These are phyloP conservation scores for Cercopithecus neglectus DNA, from an alignment of 2,797 vertebrate genomes.

Conservation along the genomic window DNA sequence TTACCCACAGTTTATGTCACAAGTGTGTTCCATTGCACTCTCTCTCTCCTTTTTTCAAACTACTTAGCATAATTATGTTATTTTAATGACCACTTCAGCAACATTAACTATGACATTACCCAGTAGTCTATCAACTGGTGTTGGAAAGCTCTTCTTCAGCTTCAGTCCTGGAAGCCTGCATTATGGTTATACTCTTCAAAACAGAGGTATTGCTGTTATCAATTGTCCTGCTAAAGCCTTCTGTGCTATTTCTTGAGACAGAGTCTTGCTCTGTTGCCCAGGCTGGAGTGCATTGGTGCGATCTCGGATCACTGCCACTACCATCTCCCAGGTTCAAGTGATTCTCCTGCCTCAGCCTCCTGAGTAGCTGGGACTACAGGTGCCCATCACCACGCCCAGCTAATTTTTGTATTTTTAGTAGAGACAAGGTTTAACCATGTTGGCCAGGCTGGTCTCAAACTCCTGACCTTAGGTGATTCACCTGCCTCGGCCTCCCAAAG, in stretches of 20 bases:
- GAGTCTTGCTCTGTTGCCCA: no score
- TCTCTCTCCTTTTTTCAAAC: not conserved
- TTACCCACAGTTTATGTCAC: constrained; percentile 5
- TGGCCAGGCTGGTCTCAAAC: no score
- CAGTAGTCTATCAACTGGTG: not conserved
- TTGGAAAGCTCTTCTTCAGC: constrained; percentile 8
- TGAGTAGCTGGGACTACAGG: no score
- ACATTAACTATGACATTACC: not conserved
- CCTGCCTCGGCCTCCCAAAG: no score
- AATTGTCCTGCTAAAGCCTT: not conserved
- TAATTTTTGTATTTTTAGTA: no score
- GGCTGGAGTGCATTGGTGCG: no score
- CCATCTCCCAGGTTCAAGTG: no score
- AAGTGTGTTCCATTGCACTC: not conserved
- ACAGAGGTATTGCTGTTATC: not conserved
- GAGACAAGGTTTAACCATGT: no score
- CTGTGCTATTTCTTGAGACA: not conserved
- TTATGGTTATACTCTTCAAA: not conserved
- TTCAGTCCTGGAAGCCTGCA: not conserved
- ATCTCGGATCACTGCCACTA: no score
- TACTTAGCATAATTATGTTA: constrained; percentile 45
- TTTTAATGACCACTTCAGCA: constrained; percentile 53
- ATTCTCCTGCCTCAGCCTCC: no score
- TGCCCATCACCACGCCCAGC: no score
- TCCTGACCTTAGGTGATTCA: no score